Evolutionary conservation across 2,888 invertebrate species (phyloP).

Genomic region (Tenthredo livida): DNA sequence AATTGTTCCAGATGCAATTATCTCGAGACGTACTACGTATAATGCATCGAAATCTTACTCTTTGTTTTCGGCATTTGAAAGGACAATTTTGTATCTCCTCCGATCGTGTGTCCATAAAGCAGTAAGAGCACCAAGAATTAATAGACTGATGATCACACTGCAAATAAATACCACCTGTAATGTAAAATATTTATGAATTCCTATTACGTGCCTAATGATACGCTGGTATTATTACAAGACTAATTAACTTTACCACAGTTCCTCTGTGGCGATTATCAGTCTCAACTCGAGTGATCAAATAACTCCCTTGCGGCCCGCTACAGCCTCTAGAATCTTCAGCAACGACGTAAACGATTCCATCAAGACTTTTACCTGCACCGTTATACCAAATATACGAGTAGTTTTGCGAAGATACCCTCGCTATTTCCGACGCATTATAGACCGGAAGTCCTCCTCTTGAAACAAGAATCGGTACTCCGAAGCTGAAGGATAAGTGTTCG

Average conservation of each 20-base stretch:
- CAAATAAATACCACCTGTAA: constrained; percentile 57
- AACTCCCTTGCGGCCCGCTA: constrained; percentile 63
- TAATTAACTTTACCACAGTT: neutral
- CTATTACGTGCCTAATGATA: neutral
- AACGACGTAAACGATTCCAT: constrained; percentile 66
- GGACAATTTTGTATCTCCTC: constrained; percentile 56
- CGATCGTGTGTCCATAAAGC: constrained; percentile 54
- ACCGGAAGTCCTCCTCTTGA: constrained; percentile 69
- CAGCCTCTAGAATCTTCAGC: constrained; percentile 67
- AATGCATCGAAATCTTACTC: constrained; percentile 52
- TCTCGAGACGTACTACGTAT: neutral
- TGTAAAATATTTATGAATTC: neutral
- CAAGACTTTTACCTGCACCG: constrained; percentile 51
- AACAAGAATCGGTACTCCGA: constrained; percentile 68
- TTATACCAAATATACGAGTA: constrained; percentile 64
- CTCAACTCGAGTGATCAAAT: constrained; percentile 14
- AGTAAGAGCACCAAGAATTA: constrained; percentile 54
- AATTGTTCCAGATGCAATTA: neutral
- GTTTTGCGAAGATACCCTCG: constrained; percentile 57
- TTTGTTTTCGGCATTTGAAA: constrained; percentile 47
- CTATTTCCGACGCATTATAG: constrained; percentile 70
- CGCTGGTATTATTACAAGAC: neutral
- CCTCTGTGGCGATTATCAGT: neutral
- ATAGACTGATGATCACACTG: constrained; percentile 39
- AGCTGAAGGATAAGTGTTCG: constrained; percentile 59